Conservation (phyloP, 2,888 invertebrate genomes). For the Bembecia ichneumoniformis region DNA sequence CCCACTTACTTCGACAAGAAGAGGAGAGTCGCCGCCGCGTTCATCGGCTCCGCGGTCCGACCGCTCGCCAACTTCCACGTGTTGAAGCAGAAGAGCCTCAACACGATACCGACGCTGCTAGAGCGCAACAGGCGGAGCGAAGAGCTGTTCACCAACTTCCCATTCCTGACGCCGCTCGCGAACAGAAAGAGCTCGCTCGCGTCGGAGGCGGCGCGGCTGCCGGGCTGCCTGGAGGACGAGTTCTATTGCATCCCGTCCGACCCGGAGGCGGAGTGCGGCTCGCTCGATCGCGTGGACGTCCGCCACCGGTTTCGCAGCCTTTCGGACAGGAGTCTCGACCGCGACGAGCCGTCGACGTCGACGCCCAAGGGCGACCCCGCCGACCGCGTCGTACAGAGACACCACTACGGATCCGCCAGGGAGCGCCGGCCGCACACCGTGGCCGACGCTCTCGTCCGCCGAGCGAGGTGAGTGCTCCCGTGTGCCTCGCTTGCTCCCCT, state of each 20-base stretch:
- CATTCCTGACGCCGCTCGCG: conserved; percentile 73
- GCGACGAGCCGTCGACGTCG: conserved; percentile 30
- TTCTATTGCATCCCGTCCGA: conserved; percentile 58
- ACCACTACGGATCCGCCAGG: conserved; percentile 12
- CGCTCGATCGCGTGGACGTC: conserved; percentile 36
- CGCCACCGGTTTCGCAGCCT: conserved; percentile 37
- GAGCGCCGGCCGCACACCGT: conserved; percentile 13
- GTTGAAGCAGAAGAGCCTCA: conserved; percentile 63
- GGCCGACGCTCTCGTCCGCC: conserved; percentile 24
- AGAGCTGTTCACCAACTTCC: conserved; percentile 69
- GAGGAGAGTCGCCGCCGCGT: conserved; percentile 37
- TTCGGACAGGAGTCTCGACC: conserved; percentile 32
- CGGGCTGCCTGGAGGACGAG: conserved; percentile 61
- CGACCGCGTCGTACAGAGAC: conserved; percentile 7
- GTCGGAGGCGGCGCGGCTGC: conserved; percentile 39
- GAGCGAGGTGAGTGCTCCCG: conserved; percentile 45
- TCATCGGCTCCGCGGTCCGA: conserved; percentile 38
- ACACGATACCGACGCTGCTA: conserved; percentile 54
- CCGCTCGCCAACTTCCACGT: conserved; percentile 61
- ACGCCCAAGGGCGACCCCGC: conserved; percentile 32
- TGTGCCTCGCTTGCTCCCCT: conserved; percentile 4
- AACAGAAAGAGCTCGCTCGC: conserved; percentile 61
- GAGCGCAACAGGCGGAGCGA: conserved; percentile 43
- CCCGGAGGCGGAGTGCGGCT: conserved; percentile 30
- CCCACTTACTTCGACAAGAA: conserved; percentile 65